phyloP scores from a whole-genome alignment of 2,113 vertebrate genomes.

The Rhipidura dahli region DNA sequence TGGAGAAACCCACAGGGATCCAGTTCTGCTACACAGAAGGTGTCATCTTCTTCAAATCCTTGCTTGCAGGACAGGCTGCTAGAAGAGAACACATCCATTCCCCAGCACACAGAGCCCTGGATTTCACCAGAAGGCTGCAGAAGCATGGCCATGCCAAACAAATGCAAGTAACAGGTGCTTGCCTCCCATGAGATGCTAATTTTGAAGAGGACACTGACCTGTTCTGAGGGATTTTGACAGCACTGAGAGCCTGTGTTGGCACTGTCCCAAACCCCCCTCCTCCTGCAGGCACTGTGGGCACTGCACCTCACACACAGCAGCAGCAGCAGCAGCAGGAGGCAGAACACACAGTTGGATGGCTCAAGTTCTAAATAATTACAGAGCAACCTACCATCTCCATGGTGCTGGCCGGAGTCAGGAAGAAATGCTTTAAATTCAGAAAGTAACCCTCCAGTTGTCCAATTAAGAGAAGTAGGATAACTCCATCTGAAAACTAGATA shows the following conservation, averaged over 20 bases:
- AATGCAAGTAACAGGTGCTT: neutral
- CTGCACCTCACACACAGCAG: neutral
- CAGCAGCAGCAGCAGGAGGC: neutral
- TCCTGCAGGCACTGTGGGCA: neutral
- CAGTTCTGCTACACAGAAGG: neutral
- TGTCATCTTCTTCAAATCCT: neutral
- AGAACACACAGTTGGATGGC: neutral
- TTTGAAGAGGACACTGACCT: neutral
- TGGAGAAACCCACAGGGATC: neutral
- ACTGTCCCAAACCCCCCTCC: neutral
- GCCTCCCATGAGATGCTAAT: neutral
- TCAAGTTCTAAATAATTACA: neutral
- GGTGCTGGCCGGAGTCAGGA: slow-evolving; percentile 77
- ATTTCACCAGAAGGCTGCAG: neutral
- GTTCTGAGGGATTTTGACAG: neutral
- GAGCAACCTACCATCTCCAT: slow-evolving; percentile 81
- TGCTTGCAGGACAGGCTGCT: neutral
- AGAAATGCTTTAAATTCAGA: slow-evolving; percentile 84
- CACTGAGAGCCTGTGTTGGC: fast-evolving
- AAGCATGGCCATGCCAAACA: neutral
- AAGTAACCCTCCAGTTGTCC: slow-evolving; percentile 92
- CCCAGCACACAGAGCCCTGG: neutral
- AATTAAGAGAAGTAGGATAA: slow-evolving; percentile 88
- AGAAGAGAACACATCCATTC: neutral
- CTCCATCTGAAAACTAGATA: slow-evolving; percentile 89